These are phyloP conservation scores for Philopotamus ludificatus DNA, from an alignment of 1,140 invertebrate genomes.

Conservation along the genomic window DNA sequence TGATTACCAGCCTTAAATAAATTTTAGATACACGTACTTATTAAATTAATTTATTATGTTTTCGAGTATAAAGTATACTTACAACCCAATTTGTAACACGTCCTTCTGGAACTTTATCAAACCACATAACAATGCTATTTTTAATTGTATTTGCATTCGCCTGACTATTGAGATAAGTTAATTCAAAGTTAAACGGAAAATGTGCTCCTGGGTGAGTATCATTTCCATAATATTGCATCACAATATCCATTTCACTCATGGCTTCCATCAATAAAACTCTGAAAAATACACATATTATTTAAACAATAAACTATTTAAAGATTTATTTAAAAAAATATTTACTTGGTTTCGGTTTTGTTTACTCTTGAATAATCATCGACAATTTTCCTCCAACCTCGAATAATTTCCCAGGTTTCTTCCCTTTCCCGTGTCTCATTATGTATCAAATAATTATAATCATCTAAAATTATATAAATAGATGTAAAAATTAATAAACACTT, in stretches of 20 bases:
- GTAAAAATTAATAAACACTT: background rate
- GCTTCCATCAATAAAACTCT: conserved; percentile 60
- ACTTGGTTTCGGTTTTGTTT: conserved; percentile 24
- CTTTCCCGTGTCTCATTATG: conserved; percentile 66
- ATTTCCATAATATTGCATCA: conserved; percentile 60
- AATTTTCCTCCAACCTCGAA: conserved; percentile 61
- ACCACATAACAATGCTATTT: conserved; percentile 46
- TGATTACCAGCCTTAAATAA: conserved; percentile 56
- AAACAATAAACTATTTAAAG: no score
- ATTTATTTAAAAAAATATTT: no score
- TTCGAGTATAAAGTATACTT: conserved; percentile 40
- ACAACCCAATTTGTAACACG: conserved; percentile 53
- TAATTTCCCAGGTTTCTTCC: conserved; percentile 60
- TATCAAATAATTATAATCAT: conserved; percentile 58
- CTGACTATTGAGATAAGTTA: conserved; percentile 44
- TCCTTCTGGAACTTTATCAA: conserved; percentile 45
- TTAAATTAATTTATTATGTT: background rate
- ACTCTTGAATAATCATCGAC: conserved; percentile 56
- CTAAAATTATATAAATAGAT: conserved; percentile 36
- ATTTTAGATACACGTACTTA: background rate
- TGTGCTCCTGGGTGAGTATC: conserved; percentile 53
- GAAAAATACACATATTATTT: no score
- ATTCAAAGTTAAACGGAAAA: conserved; percentile 63
- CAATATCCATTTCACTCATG: conserved; percentile 52
- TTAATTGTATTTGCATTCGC: conserved; percentile 45